Evolutionary conservation across 2,888 invertebrate species (phyloP).

Genomic region (Harmothoe impar): DNA sequence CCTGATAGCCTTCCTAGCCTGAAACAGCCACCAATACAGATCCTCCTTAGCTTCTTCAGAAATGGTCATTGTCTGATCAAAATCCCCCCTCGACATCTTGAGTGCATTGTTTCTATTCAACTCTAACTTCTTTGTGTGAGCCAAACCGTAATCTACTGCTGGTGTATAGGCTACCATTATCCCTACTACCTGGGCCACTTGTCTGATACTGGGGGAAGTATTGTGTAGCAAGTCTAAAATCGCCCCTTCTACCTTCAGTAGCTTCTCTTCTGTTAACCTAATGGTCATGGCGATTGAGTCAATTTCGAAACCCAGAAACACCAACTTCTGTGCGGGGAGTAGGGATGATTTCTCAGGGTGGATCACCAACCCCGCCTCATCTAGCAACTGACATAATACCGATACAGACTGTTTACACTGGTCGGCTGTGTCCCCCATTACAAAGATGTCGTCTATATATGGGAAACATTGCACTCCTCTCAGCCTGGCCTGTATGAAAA

Average conservation of each 20-base stretch:
- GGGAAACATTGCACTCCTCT: not conserved
- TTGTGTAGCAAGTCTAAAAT: not conserved
- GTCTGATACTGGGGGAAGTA: not conserved
- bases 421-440: not conserved
- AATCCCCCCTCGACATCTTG: no score
- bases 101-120: not conserved
- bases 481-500: not conserved
- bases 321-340: not conserved
- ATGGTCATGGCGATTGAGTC: not conserved
- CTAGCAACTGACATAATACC: not conserved
- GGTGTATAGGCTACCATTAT: not conserved
- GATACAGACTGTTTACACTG: not conserved
- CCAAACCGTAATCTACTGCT: not conserved
- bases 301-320: conserved; percentile 5
- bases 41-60: not conserved
- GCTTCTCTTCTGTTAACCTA: not conserved
- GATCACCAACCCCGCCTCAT: not conserved
- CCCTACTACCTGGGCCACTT: not conserved
- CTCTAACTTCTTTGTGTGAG: conserved; percentile 11
- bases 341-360: not conserved
- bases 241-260: not conserved
- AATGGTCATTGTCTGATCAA: no score
- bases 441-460: conserved; percentile 7
- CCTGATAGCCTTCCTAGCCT: not conserved
- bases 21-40: not conserved